Conservation (phyloP, 2,113 vertebrate genomes). For the Anguilla rostrata region DNA sequence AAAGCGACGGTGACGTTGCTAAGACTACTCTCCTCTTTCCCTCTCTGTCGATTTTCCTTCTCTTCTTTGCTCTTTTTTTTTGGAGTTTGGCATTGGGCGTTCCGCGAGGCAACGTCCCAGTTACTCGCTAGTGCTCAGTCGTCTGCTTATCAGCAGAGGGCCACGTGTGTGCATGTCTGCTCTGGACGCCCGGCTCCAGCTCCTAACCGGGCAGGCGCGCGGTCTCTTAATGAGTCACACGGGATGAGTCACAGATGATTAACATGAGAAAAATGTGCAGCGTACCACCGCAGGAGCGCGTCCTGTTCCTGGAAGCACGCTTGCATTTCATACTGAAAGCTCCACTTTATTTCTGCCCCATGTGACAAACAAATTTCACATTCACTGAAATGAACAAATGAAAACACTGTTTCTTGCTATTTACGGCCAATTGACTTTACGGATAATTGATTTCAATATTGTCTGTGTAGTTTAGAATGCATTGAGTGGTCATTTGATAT, state of each 20-base stretch:
- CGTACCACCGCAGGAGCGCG: background rate
- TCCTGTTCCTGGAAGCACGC: background rate
- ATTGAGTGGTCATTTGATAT: no score
- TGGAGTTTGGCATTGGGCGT: slow-evolving; percentile 32
- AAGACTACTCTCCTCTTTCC: background rate
- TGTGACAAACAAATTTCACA: background rate
- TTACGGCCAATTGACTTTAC: no score
- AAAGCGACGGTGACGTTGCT: slow-evolving; percentile 17
- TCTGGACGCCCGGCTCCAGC: background rate
- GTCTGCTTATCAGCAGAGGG: background rate
- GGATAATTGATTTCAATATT: no score
- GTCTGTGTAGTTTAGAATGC: no score
- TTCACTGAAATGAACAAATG: no score
- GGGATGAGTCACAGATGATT: slow-evolving; percentile 2
- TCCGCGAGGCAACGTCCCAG: slow-evolving; percentile 21
- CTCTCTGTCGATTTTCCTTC: background rate
- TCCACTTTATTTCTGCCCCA: background rate
- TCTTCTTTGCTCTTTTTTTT: background rate
- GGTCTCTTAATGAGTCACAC: background rate
- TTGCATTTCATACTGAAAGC: background rate
- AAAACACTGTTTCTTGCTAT: no score
- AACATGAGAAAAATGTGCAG: background rate
- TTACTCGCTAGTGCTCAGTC: background rate
- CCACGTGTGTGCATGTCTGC: background rate
- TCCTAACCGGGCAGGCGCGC: background rate